Evolutionary conservation across 2,797 vertebrate species (phyloP), one percentile per base, ranked within the genome.

Genomic region (Brachyalestes nurse): DNA sequence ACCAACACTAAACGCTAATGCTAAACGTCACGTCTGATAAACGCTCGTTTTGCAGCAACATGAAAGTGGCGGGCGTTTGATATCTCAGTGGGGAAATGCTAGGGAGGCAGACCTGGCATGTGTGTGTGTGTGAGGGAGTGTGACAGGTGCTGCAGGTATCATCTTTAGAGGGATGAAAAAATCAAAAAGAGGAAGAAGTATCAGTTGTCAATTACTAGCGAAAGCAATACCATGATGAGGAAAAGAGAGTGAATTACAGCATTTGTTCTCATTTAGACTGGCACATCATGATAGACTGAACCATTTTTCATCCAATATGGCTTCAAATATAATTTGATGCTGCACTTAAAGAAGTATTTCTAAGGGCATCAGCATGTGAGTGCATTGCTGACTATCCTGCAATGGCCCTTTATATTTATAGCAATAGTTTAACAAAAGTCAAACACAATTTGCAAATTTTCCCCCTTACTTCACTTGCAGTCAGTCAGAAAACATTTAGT

Each of bases 21-120:
- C 53, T 49, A n/a, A 72, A 57, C 51, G 49, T 17, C 12, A 14
- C 55, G 51, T 58, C 55, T 60, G 51, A 57, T 72, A 57, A 55
- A 57, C 51, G 51, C 51, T 38, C 70, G 28, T 66, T 57, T 21
- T 57, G 70, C 70, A n/a, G 23, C 17, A 10, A 72, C 70, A 72
- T 72, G 70, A 72, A 72, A 72, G 70, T 57, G 25, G 28, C 34
- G 25, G 47, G 42, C 51, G 49, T 72, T 57, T 72, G 49, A 72
- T 72, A 57, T n/a, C 28, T 72, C 42, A 57, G 53, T 55, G 34
- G 70, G 70, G 28, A 72, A 38, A 57, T 34, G 70, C 17, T 72
- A 25, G 25, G 28, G 25, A 71, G 45, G 69, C 67, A n/a, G 49
- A 55, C 14, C 25, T 3, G 14, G 25, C 13, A 14, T 34, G 61